phyloP scores from a whole-genome alignment of 2,113 vertebrate species.

The Chlorocebus sabaeus region DNA sequence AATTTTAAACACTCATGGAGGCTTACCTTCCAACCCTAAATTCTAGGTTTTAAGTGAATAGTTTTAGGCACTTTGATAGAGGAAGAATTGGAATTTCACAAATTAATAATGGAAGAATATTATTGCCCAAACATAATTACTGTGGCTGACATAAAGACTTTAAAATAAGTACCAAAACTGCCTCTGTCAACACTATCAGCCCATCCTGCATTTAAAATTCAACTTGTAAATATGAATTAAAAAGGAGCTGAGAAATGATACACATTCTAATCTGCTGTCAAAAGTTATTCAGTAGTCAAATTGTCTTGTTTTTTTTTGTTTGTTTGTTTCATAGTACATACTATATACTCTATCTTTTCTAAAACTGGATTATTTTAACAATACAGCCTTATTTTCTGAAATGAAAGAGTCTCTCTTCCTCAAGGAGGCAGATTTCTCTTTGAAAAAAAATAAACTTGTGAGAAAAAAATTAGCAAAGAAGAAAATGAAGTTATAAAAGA shows the following conservation, averaged over 20 bases:
- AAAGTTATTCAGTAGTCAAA: constrained; percentile 34
- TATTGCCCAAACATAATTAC: constrained; percentile 9
- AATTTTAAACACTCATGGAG: not conserved
- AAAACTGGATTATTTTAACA: constrained; percentile 49
- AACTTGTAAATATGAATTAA: constrained; percentile 54
- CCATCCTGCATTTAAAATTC: constrained; percentile 26
- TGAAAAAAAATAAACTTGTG: not conserved
- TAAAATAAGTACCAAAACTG: constrained; percentile 37
- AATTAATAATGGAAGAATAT: constrained; percentile 8
- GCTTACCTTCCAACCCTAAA: not conserved
- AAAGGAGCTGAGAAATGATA: constrained; percentile 42
- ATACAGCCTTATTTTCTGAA: constrained; percentile 21
- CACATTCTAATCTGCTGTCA: constrained; percentile 50
- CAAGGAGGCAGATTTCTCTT: not conserved
- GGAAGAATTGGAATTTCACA: not conserved
- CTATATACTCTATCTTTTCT: not conserved
- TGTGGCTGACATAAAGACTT: constrained; percentile 38
- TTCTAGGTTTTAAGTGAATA: constrained; percentile 13
- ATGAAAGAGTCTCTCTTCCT: constrained; percentile 26
- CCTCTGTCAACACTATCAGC: not conserved
- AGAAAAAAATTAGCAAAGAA: constrained; percentile 36
- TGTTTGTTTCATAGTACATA: not conserved
- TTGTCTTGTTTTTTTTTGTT: not conserved
- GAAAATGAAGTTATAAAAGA: constrained; percentile 15
- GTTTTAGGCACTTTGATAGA: constrained; percentile 8